phyloP scores from a whole-genome alignment of 2,113 vertebrate species.

The Tympanuchus pallidicinctus region DNA sequence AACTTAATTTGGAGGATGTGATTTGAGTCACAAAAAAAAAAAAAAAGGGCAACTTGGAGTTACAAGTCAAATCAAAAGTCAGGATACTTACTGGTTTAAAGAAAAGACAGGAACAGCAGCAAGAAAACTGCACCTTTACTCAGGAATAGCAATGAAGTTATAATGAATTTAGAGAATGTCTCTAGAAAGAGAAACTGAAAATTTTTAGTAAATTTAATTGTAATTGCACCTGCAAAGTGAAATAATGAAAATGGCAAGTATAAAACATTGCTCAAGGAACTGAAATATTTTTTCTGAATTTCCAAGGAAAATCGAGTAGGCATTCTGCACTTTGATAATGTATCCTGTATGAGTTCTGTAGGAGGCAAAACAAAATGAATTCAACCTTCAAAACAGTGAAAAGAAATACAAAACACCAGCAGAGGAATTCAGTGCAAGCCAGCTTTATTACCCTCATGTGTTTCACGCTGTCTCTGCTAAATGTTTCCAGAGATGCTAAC shows the following conservation, averaged over 20 bases:
- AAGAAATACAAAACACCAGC: slow-evolving; percentile 33
- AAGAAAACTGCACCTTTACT: background rate
- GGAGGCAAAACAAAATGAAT: background rate
- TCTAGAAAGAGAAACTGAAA: background rate
- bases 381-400: background rate
- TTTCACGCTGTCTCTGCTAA: background rate
- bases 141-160: background rate
- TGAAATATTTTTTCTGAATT: background rate
- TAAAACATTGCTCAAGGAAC: background rate
- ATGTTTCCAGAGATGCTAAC: background rate
- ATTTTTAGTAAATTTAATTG: slow-evolving; percentile 6
- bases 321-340: background rate
- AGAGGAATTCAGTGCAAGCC: background rate
- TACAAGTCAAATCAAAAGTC: slow-evolving; percentile 15
- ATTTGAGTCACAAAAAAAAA: background rate
- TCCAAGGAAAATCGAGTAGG: background rate
- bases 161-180: background rate
- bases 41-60: slow-evolving; percentile 3
- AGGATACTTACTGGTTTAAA: background rate
- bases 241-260: background rate
- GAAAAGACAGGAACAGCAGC: background rate
- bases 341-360: background rate
- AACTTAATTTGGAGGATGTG: background rate
- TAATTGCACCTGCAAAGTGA: background rate
- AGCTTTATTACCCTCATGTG: slow-evolving; percentile 49